Evolutionary conservation across 1,140 invertebrate genomes (phyloP).

Genomic region (Diabrotica undecimpunctata): DNA sequence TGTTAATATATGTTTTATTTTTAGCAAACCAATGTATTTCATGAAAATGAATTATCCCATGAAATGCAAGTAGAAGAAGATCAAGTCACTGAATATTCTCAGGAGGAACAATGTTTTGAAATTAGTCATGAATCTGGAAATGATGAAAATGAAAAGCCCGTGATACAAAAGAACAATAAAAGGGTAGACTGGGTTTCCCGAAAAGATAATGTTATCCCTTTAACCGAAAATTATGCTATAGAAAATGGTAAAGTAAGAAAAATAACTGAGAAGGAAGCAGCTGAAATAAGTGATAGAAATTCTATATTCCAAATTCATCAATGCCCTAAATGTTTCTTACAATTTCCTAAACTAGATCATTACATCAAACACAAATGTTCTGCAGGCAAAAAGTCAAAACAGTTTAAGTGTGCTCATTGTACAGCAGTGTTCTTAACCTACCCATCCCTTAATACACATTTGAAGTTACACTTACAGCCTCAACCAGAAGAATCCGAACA

Average conservation of each 20-base stretch:
- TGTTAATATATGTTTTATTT: too few relatives aligned
- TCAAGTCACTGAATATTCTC: too few relatives aligned
- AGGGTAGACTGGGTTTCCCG: too few relatives aligned
- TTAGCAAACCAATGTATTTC: too few relatives aligned
- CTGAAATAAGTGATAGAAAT: constrained; percentile 20
- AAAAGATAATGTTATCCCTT: background rate
- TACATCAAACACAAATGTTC: constrained; percentile 39
- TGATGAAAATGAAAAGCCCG: too few relatives aligned
- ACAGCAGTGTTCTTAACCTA: constrained; percentile 48
- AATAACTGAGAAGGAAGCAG: constrained; percentile 25
- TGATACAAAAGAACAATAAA: too few relatives aligned
- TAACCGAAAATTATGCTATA: constrained; percentile 25
- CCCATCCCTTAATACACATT: constrained; percentile 51
- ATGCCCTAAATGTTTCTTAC: constrained; percentile 36
- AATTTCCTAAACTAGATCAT: constrained; percentile 35
- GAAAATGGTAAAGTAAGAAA: constrained; percentile 26
- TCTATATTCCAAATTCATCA: constrained; percentile 35
- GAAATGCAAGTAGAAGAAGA: too few relatives aligned
- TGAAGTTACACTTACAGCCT: constrained; percentile 50
- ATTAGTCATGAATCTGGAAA: too few relatives aligned
- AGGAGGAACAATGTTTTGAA: too few relatives aligned
- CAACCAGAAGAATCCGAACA: constrained; percentile 13
- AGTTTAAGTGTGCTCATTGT: constrained; percentile 51
- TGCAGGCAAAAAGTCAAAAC: constrained; percentile 36
- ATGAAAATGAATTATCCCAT: too few relatives aligned